Evolutionary conservation across 2,888 invertebrate species (phyloP).

Genomic region (Pecten maximus): DNA sequence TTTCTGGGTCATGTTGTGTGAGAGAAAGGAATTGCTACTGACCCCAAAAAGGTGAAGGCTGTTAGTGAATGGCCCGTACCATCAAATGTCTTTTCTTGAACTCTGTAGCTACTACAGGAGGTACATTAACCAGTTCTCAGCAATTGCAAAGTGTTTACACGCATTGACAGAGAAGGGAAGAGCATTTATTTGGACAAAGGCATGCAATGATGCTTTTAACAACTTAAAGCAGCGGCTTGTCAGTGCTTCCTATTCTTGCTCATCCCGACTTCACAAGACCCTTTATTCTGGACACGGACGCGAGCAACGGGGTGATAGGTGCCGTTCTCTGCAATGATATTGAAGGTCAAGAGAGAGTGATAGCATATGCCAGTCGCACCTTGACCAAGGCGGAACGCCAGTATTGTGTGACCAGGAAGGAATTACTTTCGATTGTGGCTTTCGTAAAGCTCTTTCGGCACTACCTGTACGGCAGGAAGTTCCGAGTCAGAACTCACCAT

Average conservation of each 20-base stretch:
- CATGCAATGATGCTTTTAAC: constrained; percentile 52
- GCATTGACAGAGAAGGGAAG: constrained; percentile 47
- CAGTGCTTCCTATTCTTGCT: constrained; percentile 46
- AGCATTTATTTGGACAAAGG: constrained; percentile 52
- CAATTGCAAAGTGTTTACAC: constrained; percentile 54
- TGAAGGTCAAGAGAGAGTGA: constrained; percentile 47
- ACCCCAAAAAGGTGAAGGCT: constrained; percentile 46
- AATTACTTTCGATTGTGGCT: constrained; percentile 49
- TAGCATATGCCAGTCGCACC: constrained; percentile 56
- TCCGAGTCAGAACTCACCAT: constrained; percentile 56
- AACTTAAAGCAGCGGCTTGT: constrained; percentile 45
- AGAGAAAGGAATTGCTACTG: no score
- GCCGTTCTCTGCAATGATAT: constrained; percentile 51
- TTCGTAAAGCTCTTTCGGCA: constrained; percentile 57
- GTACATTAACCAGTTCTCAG: constrained; percentile 51
- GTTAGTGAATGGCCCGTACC: constrained; percentile 50
- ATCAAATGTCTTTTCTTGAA: constrained; percentile 52
- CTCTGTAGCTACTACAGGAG: constrained; percentile 57
- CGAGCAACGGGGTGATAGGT: constrained; percentile 52
- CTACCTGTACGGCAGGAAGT: constrained; percentile 54
- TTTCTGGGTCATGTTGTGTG: constrained; percentile 56
- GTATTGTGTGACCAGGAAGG: constrained; percentile 50
- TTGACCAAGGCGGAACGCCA: constrained; percentile 46
- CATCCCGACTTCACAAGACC: constrained; percentile 45
- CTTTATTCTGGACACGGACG: constrained; percentile 56